Conservation (phyloP, 1,140 invertebrate species). For the Drosophila cardini region DNA sequence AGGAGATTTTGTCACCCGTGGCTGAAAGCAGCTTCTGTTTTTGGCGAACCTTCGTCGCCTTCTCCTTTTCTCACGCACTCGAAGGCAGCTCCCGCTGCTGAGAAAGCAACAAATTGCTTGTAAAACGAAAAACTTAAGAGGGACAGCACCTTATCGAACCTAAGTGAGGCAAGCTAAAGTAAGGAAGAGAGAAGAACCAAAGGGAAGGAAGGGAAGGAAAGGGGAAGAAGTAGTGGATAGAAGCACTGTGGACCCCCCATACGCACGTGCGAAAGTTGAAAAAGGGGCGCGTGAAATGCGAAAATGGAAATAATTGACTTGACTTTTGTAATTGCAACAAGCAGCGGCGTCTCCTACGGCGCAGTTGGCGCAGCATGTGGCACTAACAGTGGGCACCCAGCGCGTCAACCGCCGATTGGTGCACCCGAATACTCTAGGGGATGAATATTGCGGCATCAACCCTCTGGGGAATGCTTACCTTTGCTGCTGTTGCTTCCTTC, state of each 20-base stretch:
- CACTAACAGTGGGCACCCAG: constrained; percentile 51
- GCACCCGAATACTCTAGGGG: constrained; percentile 65
- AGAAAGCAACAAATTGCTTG: constrained; percentile 69
- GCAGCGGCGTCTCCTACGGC: constrained; percentile 60
- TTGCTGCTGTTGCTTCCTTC: neutral
- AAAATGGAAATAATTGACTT: constrained; percentile 71
- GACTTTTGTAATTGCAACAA: constrained; percentile 76
- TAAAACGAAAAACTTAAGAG: constrained; percentile 8
- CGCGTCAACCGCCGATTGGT: constrained; percentile 66
- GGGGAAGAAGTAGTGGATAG: neutral
- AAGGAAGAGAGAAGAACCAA: neutral
- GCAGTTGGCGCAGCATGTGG: constrained; percentile 63
- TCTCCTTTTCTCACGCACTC: constrained; percentile 67
- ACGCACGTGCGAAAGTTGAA: constrained; percentile 75
- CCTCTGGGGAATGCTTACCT: constrained; percentile 59
- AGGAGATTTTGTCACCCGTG: constrained; percentile 7
- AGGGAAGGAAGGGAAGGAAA: too few relatives aligned
- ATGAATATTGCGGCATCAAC: constrained; percentile 54
- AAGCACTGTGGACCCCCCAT: constrained; percentile 67
- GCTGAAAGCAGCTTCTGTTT: constrained; percentile 3
- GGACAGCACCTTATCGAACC: constrained; percentile 46
- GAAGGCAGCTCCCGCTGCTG: constrained; percentile 68
- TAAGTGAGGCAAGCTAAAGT: neutral
- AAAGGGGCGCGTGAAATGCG: constrained; percentile 23
- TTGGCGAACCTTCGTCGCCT: constrained; percentile 11